Base-by-base conservation (phyloP, 2,888 invertebrate species). In the Periphyllus acericola region DNA sequence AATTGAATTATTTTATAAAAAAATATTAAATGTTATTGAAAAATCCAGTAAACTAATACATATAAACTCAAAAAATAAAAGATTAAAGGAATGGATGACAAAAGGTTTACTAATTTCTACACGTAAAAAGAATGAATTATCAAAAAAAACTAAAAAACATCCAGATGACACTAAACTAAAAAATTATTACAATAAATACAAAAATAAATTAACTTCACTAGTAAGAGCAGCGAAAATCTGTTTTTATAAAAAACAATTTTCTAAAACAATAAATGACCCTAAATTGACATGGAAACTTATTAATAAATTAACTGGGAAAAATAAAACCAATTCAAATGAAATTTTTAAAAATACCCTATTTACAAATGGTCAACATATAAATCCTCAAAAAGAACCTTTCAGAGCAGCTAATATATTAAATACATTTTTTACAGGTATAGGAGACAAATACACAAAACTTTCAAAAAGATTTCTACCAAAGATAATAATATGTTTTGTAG, bases 121-220 rank as follows among this genome's bases (percentile, higher is more conserved):
- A n/a, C n/a, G n/a, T n/a, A n/a, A n/a, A n/a, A n/a, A n/a, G n/a
- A n/a, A n/a, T n/a, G n/a, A n/a, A n/a, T n/a, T n/a, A n/a, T n/a
- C n/a, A n/a, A n/a, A n/a, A n/a, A n/a, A n/a, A n/a, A n/a, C n/a
- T n/a, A n/a, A n/a, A n/a, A n/a, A n/a, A n/a, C n/a, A n/a, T n/a
- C n/a, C n/a, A n/a, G n/a, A n/a, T n/a, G n/a, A n/a, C n/a, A n/a
- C n/a, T n/a, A 55, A 46, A 40, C 11, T 76, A 76, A 0, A 25
- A 40, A 46, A 46, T 76, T 72, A 72, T 72, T 72, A 32, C 32
- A 72, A 40, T 76, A 78, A 78, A 78, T 78, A 32, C 32, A 78
- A 52, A 78, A 78, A 78, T 74, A 29, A 32, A 29, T 55, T 46
- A 1, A 78, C 78, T 52, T 34, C 52, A 52, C 29, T 32, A 1